These are phyloP conservation scores for Trichosurus vulpecula DNA, from an alignment of 2,797 vertebrate species.

Conservation along the genomic window DNA sequence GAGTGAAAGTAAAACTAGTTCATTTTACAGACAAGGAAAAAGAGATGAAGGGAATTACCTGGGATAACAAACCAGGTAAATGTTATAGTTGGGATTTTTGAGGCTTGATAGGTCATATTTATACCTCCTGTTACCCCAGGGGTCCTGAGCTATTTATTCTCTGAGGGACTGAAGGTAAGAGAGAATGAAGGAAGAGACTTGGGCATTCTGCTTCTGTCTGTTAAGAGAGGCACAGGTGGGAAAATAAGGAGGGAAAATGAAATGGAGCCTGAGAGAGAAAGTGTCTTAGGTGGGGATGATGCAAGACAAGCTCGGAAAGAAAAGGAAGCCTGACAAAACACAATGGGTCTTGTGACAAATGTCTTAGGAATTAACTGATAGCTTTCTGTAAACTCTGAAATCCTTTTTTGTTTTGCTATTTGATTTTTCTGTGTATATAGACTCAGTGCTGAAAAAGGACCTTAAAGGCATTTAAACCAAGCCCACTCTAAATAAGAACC, in stretches of 20 bases:
- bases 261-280: not conserved
- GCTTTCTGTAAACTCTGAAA: not conserved
- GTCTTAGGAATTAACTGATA: not conserved
- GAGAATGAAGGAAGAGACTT: not conserved
- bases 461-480: not conserved
- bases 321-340: not conserved
- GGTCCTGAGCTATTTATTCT: not conserved
- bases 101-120: not conserved
- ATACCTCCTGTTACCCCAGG: not conserved
- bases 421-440: not conserved
- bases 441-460: not conserved
- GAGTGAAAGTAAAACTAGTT: not conserved
- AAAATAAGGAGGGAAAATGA: not conserved
- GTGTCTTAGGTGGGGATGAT: not conserved
- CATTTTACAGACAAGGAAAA: not conserved
- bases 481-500: not conserved
- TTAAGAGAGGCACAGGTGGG: not conserved
- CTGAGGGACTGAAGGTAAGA: not conserved
- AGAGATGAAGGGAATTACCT: not conserved
- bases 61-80: not conserved
- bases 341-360: not conserved
- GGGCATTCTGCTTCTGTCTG: not conserved
- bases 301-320: not conserved
- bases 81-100: not conserved
- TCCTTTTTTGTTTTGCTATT: not conserved